A percentile compares a stretch with the other conserved stretches of the same genome.
These are phyloP conservation scores for Chelon auratus DNA, from an alignment of 2,797 vertebrate genomes.

Conservation along the genomic window DNA sequence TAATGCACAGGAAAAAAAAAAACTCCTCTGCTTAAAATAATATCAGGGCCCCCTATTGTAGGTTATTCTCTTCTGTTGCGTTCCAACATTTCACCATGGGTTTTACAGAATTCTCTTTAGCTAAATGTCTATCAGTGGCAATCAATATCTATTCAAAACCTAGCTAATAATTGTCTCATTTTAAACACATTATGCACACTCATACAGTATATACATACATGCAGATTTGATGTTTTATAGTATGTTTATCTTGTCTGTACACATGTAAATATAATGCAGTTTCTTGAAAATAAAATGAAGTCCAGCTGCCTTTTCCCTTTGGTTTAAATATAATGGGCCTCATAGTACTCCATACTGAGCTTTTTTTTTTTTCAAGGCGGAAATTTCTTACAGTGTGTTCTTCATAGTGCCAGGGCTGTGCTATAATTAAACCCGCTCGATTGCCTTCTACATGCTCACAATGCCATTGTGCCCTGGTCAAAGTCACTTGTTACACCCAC, in stretches of 20 bases:
- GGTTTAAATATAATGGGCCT: background rate
- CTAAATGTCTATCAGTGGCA: background rate
- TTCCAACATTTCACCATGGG: background rate
- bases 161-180: slow-evolving; percentile 9
- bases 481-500: slow-evolving; percentile 59
- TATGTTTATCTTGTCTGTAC: too few relatives aligned
- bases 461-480: slow-evolving; percentile 57
- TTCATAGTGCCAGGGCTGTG: slow-evolving; percentile 23
- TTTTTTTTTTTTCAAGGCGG: background rate
- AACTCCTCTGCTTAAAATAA: slow-evolving; percentile 7
- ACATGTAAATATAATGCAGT: background rate
- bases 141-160: slow-evolving; percentile 26
- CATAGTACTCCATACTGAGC: background rate
- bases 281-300: background rate
- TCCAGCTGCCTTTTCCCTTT: background rate
- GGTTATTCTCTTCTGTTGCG: background rate
- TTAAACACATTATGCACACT: background rate
- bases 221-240: background rate
- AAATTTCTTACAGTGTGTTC: slow-evolving; percentile 40
- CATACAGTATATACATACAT: background rate
- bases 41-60: background rate
- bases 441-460: slow-evolving; percentile 32
- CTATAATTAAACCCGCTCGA: slow-evolving; percentile 60
- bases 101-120: background rate
- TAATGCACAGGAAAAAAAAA: background rate